Base-by-base conservation (phyloP, 2,888 invertebrate species). In the Osmoderma eremita region DNA sequence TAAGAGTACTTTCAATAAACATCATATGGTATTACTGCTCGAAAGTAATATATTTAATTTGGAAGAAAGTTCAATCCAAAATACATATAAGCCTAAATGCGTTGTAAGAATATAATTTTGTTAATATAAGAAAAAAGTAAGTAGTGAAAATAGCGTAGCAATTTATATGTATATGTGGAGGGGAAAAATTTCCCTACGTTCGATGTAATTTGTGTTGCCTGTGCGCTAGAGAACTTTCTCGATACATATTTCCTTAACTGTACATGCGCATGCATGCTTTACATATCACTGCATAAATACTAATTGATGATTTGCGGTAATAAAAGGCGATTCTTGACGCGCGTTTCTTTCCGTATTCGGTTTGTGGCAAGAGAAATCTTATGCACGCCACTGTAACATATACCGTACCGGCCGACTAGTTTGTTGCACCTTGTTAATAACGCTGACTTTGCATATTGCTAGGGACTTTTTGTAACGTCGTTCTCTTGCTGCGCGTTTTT, bases 341-440 rank as follows among this genome's bases (percentile, higher is more conserved):
- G 30, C 15, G 12, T 45, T 45, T 12, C 58, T 24, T 36, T 45
- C 58, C 42, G 15, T n/a, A 12, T 30, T 61, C 15, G 18, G 6
- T 13, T 45, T 61, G 30, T 45, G 10, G 45, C 58, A 61, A 36
- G 24, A 58, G 58, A 36, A 48, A 61, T 61, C 45, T 36, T 42
- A 22, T 30, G 74, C 72, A 72, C 76, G 74, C 75, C 74, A 73
- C 76, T 76, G 76, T 65, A 65, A 61, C 30, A 36, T 61, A 61
- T 68, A 67, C 70, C 65, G 69, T 67, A 62, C 63, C 54, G 70
- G 68, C 67, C 71, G 73, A 76, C 75, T 78, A 76, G 78, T 80
- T 79, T 80, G 80, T 79, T 79, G 80, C 79, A 80, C 79, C 81
- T 81, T 80, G 81, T 81, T 81, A 81, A 81, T 81, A 80, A 80